Base-by-base conservation (phyloP, 2,113 vertebrate genomes). In the Lamprologus lemairii region DNA sequence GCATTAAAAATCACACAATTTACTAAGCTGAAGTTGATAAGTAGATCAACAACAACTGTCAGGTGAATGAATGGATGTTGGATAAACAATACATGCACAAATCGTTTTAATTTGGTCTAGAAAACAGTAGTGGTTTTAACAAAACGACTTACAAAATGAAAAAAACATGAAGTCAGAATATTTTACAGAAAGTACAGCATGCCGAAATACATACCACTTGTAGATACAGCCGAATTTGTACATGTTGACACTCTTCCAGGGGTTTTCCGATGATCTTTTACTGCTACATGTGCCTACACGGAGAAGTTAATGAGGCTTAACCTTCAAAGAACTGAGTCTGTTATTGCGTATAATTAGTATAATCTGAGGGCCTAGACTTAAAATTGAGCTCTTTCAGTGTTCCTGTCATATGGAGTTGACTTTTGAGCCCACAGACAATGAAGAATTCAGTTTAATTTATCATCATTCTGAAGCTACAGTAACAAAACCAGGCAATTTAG, bases 341-440 rank as follows among this genome's bases (percentile, higher is more conserved):
- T 85, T 60, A 88, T 88, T 88, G 84, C 85, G 82, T 90, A 68
- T 92, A 94, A 95, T 93, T 88, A 91, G 47, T 80, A 81, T 93
- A 92, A 95, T 95, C 92, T 84, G 83, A 63, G 49, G 81, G 81
- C 53, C 92, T 93, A 92, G 81, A 75, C 71, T 85, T 53, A 47
- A 88, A 93, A 87, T 55, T 54, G 58, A 87, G 49, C 45, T 55
- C 75, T 82, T 83, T 91, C 80, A 82, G 31, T 82, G 82, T 47
- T 89, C 71, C 75, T 49, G 45, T 84, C 31, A 83, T 33, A n/a
- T 5, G 54, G 68, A 81, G 63, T 86, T 49, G 86, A 84, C 28
- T 45, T 86, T 84, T 90, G 73, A 88, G 82, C 86, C 90, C 91
- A 91, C 81, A 86, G 11, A 90, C 82, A 89, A 79, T 71, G 45